A percentile compares a stretch with the other conserved stretches of the same genome.
These are phyloP conservation scores for Glossosoma conforme DNA, from an alignment of 1,140 invertebrate genomes.

Conservation along the genomic window DNA sequence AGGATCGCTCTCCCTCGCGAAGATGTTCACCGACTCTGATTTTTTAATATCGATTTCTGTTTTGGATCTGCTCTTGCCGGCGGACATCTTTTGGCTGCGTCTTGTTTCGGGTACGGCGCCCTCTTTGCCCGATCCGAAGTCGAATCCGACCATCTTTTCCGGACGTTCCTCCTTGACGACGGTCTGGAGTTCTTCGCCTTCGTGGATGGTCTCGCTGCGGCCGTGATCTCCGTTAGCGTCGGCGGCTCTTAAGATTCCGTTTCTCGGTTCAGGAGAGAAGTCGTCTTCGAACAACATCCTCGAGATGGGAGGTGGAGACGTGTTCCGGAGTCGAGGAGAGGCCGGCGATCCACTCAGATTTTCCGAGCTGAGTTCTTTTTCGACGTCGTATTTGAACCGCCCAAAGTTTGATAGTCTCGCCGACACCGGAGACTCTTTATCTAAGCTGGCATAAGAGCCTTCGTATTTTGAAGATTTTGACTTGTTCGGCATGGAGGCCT, in stretches of 20 bases:
- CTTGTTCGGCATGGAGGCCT: conserved; percentile 35
- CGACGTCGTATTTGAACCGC: conserved; percentile 27
- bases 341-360: conserved; percentile 31
- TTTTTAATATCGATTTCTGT: conserved; percentile 61
- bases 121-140: conserved; percentile 29
- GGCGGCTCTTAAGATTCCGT: conserved; percentile 22
- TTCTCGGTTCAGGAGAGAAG: conserved; percentile 51
- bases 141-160: conserved; percentile 29
- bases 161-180: conserved; percentile 18
- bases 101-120: conserved; percentile 19
- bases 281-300: conserved; percentile 69
- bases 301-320: conserved; percentile 43
- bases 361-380: conserved; percentile 26
- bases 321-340: conserved; percentile 36
- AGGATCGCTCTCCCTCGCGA: conserved; percentile 69
- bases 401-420: conserved; percentile 36
- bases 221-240: conserved; percentile 24
- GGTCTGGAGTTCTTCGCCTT: conserved; percentile 39
- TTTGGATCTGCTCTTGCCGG: conserved; percentile 21
- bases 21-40: conserved; percentile 84
- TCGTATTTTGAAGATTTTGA: conserved; percentile 20
- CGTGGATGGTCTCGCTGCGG: conserved; percentile 34
- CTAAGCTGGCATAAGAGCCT: conserved; percentile 40
- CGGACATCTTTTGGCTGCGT: conserved; percentile 22
- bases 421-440: conserved; percentile 34